Base-by-base conservation (phyloP, 2,797 vertebrate genomes). In the Eidolon dupreanum region DNA sequence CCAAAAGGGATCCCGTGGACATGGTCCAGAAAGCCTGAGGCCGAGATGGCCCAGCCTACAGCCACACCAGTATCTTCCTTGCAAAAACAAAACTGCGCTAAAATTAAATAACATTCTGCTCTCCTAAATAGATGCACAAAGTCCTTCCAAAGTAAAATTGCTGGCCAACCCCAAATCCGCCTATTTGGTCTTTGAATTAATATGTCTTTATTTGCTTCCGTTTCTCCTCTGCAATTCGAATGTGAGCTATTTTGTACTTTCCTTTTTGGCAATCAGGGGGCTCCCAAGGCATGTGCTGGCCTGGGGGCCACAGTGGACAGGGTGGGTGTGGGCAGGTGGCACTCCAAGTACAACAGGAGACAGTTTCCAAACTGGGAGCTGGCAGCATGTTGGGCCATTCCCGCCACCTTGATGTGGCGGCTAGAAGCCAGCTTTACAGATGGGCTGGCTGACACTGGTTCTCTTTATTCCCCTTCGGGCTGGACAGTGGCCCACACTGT, bases 141-240 rank as follows among this genome's bases (percentile, higher is more conserved):
- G 71, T 63, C 81, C 79, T 55, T 95, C 89, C 92, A 88, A 55
- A 92, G 92, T 55, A n/a, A 46, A 51, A 66, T 63, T 6, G 2
- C 70, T 9, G 36, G 53, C 78, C 93, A 78, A 51, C 51, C 55
- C 70, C 36, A 55, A 61, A 51, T 57, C 74, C 2, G 20, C 90
- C 93, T 88, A 0, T 92, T 90, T 78, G 77, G 70, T 65, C 78
- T 6, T 31, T 59, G 79, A 92, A 90, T 96, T 94, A 94, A 57
- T 57, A 68, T 36, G 66, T 88, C 94, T 92, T 68, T 74, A 63
- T 97, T 92, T 90, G 68, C 88, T 95, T 65, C 24, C 0, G 85
- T 66, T 92, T 86, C 74, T 78, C 79, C 93, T 82, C 92, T 74
- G 59, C 57, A 70, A n/a, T 70, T 93, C 53, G 70, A n/a, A 88